These are phyloP conservation scores for Stigmatopora nigra DNA, from an alignment of 2,113 vertebrate genomes.

Conservation along the genomic window DNA sequence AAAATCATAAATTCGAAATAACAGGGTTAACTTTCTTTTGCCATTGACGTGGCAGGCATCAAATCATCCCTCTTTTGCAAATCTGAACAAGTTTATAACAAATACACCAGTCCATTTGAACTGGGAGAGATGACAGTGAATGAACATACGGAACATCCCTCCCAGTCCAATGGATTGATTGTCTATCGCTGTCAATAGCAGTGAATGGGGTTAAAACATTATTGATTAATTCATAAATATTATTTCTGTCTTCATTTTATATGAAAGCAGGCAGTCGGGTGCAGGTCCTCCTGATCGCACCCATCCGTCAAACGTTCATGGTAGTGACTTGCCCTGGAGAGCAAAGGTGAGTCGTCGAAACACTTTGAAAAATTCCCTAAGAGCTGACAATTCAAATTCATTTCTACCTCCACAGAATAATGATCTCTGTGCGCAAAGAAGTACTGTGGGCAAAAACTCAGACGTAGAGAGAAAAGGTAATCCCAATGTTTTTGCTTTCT, in stretches of 20 bases:
- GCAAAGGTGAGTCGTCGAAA: slow-evolving; percentile 36
- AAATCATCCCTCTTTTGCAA: too few species aligned
- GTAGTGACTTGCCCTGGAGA: slow-evolving; percentile 15
- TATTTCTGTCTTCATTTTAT: slow-evolving; percentile 10
- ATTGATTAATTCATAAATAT: not conserved
- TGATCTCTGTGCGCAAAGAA: slow-evolving; percentile 24
- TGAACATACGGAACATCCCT: too few species aligned
- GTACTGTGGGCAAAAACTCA: slow-evolving; percentile 31
- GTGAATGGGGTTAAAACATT: too few species aligned
- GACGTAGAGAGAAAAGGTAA: slow-evolving; percentile 51
- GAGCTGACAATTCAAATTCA: not conserved
- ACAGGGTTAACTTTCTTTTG: too few species aligned
- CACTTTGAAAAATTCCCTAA: not conserved
- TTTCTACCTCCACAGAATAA: slow-evolving; percentile 24
- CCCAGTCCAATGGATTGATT: too few species aligned
- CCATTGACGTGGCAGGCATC: too few species aligned
- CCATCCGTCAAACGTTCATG: slow-evolving; percentile 9
- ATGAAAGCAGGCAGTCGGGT: slow-evolving; percentile 30
- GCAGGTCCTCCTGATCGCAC: slow-evolving; percentile 28
- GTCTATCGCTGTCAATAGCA: too few species aligned
- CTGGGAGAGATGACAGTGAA: too few species aligned
- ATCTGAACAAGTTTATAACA: too few species aligned
- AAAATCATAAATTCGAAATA: too few species aligned
- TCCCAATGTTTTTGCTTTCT: not conserved
- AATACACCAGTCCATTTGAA: too few species aligned